Conservation (phyloP, 2,888 invertebrate genomes). For the Acronicta psi region DNA sequence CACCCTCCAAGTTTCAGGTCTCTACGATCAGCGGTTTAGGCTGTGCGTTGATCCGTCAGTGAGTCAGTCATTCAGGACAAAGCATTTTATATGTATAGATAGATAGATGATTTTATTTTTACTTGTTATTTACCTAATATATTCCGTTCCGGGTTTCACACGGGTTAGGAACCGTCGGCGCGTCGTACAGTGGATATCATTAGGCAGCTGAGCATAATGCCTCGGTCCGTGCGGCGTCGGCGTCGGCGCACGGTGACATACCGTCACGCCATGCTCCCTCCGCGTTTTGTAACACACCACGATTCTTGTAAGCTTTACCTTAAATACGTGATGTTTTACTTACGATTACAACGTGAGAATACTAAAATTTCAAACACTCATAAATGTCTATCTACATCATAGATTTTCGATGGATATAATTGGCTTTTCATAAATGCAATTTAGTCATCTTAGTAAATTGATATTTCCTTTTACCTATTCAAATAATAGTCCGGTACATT, state of each 20-base stretch:
- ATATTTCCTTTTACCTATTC: background rate
- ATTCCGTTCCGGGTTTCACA: constrained; percentile 6
- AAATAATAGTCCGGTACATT: background rate
- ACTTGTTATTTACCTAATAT: background rate
- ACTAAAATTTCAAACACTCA: constrained; percentile 10
- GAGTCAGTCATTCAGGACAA: too few species aligned
- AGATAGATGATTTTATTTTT: too few species aligned
- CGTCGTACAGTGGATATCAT: constrained; percentile 33
- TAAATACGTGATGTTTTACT: constrained; percentile 27
- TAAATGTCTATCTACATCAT: too few species aligned
- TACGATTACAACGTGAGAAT: constrained; percentile 25
- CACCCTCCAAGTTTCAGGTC: too few species aligned
- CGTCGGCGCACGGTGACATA: constrained; percentile 49
- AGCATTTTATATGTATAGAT: too few species aligned
- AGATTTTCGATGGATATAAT: background rate
- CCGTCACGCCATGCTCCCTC: constrained; percentile 60
- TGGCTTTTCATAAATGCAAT: background rate
- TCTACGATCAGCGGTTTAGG: too few species aligned
- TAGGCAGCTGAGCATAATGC: constrained; percentile 26
- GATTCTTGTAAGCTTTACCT: constrained; percentile 39
- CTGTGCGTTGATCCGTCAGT: too few species aligned
- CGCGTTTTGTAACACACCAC: constrained; percentile 51
- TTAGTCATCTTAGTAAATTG: background rate
- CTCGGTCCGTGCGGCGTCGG: constrained; percentile 30
- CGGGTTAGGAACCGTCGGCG: too few species aligned